Evolutionary conservation across 2,113 vertebrate species (phyloP).

Genomic region (Fulica atra): DNA sequence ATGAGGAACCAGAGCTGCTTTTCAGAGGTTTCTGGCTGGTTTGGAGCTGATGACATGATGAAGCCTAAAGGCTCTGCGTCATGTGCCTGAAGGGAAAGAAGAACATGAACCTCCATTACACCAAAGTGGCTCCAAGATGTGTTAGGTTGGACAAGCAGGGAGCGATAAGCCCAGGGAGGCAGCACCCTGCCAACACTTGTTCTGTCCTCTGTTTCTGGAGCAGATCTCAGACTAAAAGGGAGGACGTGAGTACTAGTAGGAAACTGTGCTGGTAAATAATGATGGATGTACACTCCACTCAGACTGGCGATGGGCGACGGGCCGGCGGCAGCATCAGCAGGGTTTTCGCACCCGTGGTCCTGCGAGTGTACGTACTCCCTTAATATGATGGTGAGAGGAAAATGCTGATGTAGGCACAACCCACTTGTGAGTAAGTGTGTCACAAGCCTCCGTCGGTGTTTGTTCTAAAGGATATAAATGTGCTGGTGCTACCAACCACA

Average conservation of each 20-base stretch:
- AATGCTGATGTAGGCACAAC: slow-evolving; percentile 18
- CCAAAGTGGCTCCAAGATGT: neutral
- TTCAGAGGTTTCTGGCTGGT: neutral
- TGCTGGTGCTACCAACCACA: neutral
- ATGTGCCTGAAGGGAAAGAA: neutral
- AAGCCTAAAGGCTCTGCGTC: neutral
- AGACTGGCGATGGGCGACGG: neutral
- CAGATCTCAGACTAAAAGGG: neutral
- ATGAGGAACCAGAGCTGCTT: neutral
- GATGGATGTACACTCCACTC: neutral
- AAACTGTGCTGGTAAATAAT: neutral
- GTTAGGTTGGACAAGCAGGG: neutral
- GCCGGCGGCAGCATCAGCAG: neutral
- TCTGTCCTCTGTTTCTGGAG: neutral
- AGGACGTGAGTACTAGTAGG: neutral
- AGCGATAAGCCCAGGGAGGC: neutral
- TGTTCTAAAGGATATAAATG: slow-evolving; percentile 19
- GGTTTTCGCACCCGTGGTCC: neutral
- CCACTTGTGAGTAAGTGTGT: neutral
- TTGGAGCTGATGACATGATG: neutral
- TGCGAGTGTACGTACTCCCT: neutral
- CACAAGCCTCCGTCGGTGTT: neutral
- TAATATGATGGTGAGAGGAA: neutral
- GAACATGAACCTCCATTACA: neutral
- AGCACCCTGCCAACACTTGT: neutral